Conservation (phyloP, 2,888 invertebrate genomes). For the Tanypteryx hageni region DNA sequence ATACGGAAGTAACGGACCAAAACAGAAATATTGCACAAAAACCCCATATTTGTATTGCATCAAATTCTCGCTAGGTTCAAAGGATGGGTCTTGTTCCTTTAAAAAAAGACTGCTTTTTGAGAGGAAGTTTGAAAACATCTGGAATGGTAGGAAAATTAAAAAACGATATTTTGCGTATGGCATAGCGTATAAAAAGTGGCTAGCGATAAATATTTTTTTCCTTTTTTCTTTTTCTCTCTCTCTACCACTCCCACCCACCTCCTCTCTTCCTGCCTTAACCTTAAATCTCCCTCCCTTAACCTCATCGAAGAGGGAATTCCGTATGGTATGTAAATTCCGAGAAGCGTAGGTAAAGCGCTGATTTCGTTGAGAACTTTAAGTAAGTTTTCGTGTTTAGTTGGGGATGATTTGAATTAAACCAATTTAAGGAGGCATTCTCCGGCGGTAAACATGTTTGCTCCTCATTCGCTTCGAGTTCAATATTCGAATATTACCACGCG, state of each 20-base stretch:
- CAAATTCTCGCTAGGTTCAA: background rate
- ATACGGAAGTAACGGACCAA: conserved; percentile 25
- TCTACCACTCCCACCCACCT: background rate
- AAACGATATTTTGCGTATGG: background rate
- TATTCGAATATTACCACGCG: no score
- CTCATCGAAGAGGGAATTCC: background rate
- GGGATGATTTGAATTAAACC: background rate
- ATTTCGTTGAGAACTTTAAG: conserved; percentile 3
- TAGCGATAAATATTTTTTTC: background rate
- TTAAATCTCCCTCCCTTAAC: background rate
- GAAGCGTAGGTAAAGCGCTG: background rate
- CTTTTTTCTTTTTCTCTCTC: background rate
- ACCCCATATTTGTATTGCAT: conserved; percentile 48
- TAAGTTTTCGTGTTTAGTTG: background rate
- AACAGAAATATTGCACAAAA: conserved; percentile 5
- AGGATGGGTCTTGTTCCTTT: background rate
- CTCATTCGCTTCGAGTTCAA: no score
- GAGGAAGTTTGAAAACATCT: background rate
- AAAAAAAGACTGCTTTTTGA: background rate
- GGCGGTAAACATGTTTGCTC: no score
- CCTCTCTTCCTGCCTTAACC: background rate
- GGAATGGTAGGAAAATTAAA: background rate
- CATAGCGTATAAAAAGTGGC: background rate
- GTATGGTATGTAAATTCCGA: background rate
- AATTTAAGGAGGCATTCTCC: no score